phyloP scores from a whole-genome alignment of 1,140 invertebrate genomes.

The Papilio glaucus region DNA sequence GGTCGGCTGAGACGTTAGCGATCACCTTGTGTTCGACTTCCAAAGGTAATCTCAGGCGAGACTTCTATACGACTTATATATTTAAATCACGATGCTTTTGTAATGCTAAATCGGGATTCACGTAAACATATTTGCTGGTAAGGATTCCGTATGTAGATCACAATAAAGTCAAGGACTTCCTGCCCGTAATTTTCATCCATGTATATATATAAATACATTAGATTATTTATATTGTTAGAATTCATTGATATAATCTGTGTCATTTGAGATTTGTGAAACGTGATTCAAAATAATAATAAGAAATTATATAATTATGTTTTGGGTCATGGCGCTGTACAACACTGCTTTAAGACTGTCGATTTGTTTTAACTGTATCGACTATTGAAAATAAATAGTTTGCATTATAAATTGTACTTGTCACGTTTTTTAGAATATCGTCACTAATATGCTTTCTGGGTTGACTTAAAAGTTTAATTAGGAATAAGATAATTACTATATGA shows the following conservation, averaged over 20 bases:
- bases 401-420: no score
- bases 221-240: background rate
- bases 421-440: no score
- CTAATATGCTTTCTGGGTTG: no score
- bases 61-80: conserved; percentile 54
- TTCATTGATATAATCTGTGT: conserved; percentile 25
- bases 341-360: conserved; percentile 3
- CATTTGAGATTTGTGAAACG: conserved; percentile 2
- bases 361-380: conserved; percentile 7
- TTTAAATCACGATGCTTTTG: conserved; percentile 65
- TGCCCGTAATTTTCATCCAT: background rate
- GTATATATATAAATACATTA: conserved; percentile 2
- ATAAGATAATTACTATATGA: no score
- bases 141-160: conserved; percentile 20
- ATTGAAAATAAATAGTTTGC: background rate
- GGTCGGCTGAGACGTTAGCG: conserved; percentile 59
- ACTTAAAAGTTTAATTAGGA: no score
- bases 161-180: conserved; percentile 21
- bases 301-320: conserved; percentile 25
- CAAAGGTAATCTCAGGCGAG: conserved; percentile 60
- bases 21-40: conserved; percentile 61
- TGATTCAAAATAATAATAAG: conserved; percentile 21
- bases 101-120: conserved; percentile 50
- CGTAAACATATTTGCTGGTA: conserved; percentile 34
- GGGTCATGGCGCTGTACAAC: conserved; percentile 15